These are phyloP conservation scores for Peromyscus polionotus DNA, from an alignment of 2,113 vertebrate species.

Conservation along the genomic window DNA sequence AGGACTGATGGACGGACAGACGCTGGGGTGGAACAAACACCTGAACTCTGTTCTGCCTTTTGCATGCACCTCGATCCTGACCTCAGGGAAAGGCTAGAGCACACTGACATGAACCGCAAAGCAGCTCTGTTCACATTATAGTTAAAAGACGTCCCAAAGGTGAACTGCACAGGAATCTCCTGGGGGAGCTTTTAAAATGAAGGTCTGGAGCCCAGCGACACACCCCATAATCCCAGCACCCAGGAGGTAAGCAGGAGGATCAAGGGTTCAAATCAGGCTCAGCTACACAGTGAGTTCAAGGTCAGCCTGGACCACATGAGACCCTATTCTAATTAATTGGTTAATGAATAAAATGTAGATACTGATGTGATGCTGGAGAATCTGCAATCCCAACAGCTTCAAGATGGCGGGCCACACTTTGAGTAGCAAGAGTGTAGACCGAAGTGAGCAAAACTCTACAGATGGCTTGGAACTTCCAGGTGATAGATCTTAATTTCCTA, in stretches of 20 bases:
- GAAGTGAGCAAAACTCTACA: neutral
- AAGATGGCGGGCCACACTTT: neutral
- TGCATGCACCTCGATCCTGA: neutral
- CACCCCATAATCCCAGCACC: neutral
- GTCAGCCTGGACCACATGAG: neutral
- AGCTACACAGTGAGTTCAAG: neutral
- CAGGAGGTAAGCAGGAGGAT: neutral
- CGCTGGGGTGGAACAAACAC: neutral
- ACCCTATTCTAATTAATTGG: neutral
- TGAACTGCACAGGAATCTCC: neutral
- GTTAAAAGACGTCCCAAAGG: neutral
- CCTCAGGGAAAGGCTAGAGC: slow-evolving; percentile 17
- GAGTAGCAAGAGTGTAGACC: neutral
- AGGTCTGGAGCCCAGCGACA: neutral
- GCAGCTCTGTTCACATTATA: neutral
- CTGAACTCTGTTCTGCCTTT: neutral
- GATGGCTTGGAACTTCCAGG: neutral
- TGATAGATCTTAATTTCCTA: neutral
- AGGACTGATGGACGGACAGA: neutral
- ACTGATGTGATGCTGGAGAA: neutral
- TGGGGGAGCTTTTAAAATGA: neutral
- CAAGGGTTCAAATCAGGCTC: neutral
- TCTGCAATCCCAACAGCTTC: neutral
- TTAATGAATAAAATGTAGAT: neutral
- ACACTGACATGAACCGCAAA: neutral